A percentile compares a stretch with the other conserved stretches of the same genome.
Evolutionary conservation across 2,888 invertebrate genomes (phyloP).

Genomic region (Allacma fusca): DNA sequence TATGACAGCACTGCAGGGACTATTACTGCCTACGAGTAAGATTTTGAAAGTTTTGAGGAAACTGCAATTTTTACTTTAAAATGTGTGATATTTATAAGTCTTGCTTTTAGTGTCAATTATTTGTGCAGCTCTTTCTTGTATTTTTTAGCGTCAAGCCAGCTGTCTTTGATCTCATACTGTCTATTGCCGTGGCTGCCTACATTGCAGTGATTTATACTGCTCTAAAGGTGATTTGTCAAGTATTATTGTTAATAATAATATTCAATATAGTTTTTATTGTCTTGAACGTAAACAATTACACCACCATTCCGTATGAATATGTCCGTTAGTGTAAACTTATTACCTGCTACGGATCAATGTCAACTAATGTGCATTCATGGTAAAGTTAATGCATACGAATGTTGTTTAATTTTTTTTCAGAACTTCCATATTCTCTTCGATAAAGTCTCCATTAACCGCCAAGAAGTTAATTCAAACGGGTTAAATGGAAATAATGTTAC

Average conservation of each 20-base stretch:
- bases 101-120: no score
- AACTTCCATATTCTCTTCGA: constrained; percentile 37
- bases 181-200: constrained; percentile 83
- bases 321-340: no score
- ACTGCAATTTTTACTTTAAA: no score
- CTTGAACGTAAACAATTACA: background rate
- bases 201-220: constrained; percentile 83
- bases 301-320: background rate
- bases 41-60: no score
- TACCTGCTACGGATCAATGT: no score
- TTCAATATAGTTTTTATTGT: background rate
- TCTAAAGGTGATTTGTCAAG: constrained; percentile 68
- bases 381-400: background rate
- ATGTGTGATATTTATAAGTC: constrained; percentile 24
- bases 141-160: constrained; percentile 91
- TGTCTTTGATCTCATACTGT: constrained; percentile 94
- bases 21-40: constrained; percentile 87
- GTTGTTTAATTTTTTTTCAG: constrained; percentile 22
- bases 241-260: background rate
- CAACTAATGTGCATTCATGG: background rate
- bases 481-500: constrained; percentile 19
- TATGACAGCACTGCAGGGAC: constrained; percentile 82
- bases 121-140: no score
- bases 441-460: background rate
- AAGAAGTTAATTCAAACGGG: constrained; percentile 29